Percentiles rank a stretch among this genome's conserved stretches.
Evolutionary conservation across 2,113 vertebrate species (phyloP).

Genomic region (Tragelaphus scriptus): DNA sequence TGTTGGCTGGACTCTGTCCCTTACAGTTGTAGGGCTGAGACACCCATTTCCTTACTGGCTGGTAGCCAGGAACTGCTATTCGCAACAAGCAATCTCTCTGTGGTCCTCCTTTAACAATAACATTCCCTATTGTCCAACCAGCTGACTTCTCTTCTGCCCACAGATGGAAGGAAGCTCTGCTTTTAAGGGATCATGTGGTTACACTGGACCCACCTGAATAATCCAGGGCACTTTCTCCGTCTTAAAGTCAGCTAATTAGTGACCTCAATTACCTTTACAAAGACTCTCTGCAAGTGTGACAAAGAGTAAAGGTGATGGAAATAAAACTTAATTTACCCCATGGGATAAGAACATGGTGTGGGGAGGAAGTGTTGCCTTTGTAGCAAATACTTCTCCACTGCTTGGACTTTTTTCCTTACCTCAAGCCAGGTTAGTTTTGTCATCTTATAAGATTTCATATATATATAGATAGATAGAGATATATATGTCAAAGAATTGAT

Average conservation of each 20-base stretch:
- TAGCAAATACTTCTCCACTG: background rate
- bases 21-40: background rate
- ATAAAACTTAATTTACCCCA: background rate
- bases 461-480: too few species aligned
- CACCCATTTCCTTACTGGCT: background rate
- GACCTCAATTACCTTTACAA: background rate
- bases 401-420: background rate
- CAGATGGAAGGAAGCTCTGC: background rate
- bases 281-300: background rate
- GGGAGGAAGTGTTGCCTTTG: background rate
- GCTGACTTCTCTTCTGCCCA: background rate
- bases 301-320: background rate
- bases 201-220: background rate
- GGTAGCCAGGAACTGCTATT: background rate
- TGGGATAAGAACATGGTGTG: background rate
- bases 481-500: too few species aligned
- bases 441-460: background rate
- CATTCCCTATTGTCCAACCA: background rate
- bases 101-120: background rate
- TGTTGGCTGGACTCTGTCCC: background rate
- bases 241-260: background rate
- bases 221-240: background rate
- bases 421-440: background rate
- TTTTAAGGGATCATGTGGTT: background rate
- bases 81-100: background rate